A percentile compares a stretch with the other conserved stretches of the same genome.
Conservation (phyloP, 2,888 invertebrate genomes). For the Drosophila nr. perissopoda region DNA sequence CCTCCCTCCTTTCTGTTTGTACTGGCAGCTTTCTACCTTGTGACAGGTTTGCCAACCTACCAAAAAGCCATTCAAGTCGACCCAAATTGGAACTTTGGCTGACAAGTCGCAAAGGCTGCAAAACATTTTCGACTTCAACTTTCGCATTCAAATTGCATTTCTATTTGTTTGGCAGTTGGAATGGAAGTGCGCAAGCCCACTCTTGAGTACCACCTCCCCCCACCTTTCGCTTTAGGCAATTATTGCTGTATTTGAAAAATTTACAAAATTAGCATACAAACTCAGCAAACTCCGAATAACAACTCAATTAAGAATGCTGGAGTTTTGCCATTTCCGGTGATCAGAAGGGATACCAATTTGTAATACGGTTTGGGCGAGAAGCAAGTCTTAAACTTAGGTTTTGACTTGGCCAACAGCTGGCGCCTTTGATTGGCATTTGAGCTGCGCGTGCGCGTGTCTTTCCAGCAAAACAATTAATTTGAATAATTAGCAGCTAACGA, state of each 20-base stretch:
- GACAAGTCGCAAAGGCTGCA: constrained; percentile 41
- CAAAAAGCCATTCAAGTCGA: constrained; percentile 53
- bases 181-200: constrained; percentile 22
- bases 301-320: constrained; percentile 56
- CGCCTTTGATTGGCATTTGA: constrained; percentile 75
- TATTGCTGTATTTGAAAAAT: constrained; percentile 44
- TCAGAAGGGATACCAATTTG: constrained; percentile 34
- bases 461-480: constrained; percentile 78
- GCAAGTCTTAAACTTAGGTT: constrained; percentile 43
- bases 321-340: constrained; percentile 44
- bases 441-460: constrained; percentile 77
- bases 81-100: constrained; percentile 64
- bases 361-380: neutral
- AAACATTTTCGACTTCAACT: constrained; percentile 59
- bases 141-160: constrained; percentile 75
- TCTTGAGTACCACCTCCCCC: neutral
- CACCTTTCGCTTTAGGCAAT: constrained; percentile 36
- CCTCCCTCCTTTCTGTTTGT: neutral
- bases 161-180: constrained; percentile 71
- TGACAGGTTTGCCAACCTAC: constrained; percentile 60
- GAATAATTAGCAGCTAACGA: constrained; percentile 81
- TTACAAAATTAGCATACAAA: constrained; percentile 47
- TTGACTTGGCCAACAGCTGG: constrained; percentile 40
- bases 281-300: constrained; percentile 44
- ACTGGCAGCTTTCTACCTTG: constrained; percentile 34